Conservation (phyloP, 2,113 vertebrate species). For the Triplophysa tibetana region DNA sequence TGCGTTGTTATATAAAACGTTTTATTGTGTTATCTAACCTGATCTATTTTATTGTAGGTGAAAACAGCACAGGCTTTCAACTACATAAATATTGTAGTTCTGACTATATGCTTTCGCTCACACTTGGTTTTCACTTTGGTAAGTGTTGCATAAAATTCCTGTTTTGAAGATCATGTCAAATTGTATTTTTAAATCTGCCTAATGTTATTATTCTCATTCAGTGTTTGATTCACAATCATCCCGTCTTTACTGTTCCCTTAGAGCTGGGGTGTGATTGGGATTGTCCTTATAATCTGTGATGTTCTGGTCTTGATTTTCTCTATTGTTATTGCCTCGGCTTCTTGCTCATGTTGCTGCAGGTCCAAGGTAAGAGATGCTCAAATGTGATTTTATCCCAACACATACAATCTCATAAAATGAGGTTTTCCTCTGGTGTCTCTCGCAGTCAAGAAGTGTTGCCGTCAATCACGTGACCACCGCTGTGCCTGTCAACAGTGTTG, state of each 20-base stretch:
- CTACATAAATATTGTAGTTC: not conserved
- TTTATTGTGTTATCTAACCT: not conserved
- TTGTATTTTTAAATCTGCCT: not conserved
- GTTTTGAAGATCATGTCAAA: not conserved
- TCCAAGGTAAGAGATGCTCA: not conserved
- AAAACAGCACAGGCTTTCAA: not conserved
- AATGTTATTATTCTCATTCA: not conserved
- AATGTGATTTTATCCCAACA: not conserved
- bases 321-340: not conserved
- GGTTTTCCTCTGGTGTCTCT: not conserved
- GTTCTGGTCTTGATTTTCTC: conserved; percentile 1
- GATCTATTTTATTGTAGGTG: not conserved
- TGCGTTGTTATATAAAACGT: not conserved
- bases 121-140: not conserved
- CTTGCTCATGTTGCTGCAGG: conserved; percentile 3
- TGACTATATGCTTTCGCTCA: not conserved
- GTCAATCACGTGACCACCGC: not conserved
- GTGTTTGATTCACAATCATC: not conserved
- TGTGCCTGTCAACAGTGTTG: conserved; percentile 17
- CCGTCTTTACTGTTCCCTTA: not conserved
- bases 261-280: not conserved
- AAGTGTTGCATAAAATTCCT: not conserved
- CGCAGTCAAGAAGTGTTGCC: not conserved
- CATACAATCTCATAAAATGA: not conserved
- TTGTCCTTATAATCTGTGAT: not conserved